Percentiles rank a stretch among this genome's conserved stretches.
phyloP scores from a whole-genome alignment of 2,797 vertebrate genomes.

The Heterohyrax brucei region DNA sequence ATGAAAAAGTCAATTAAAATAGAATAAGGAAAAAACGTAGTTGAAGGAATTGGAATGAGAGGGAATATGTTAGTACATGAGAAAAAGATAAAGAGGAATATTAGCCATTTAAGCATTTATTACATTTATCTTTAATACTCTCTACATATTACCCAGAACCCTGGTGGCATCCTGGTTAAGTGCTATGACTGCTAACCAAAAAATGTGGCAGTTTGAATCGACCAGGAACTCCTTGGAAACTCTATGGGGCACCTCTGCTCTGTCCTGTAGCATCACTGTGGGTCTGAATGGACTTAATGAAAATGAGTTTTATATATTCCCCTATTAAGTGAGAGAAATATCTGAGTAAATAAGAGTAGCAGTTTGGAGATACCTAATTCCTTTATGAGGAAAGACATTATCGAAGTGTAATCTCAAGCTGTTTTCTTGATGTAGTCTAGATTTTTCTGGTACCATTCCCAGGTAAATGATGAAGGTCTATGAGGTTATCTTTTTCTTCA shows the following conservation, averaged over 20 bases:
- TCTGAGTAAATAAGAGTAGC: background rate
- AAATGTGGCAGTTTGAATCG: too few species aligned
- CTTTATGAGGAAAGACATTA: background rate
- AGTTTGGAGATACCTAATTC: background rate
- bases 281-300: too few species aligned
- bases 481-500: background rate
- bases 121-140: background rate
- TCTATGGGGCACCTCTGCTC: too few species aligned
- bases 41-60: conserved; percentile 67
- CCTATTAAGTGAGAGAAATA: conserved; percentile 12
- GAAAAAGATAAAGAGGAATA: conserved; percentile 65
- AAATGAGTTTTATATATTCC: background rate
- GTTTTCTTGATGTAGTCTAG: background rate
- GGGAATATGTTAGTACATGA: conserved; percentile 36
- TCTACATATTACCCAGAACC: background rate
- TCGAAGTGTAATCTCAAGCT: background rate
- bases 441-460: background rate
- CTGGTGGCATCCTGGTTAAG: too few species aligned
- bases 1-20: conserved; percentile 75
- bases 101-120: conserved; percentile 8
- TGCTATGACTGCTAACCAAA: too few species aligned
- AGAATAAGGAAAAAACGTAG: conserved; percentile 70
- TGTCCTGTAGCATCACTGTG: too few species aligned
- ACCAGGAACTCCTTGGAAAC: too few species aligned
- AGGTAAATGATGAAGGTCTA: background rate